phyloP scores from a whole-genome alignment of 1,140 invertebrate genomes.

The Lepidurus apus region DNA sequence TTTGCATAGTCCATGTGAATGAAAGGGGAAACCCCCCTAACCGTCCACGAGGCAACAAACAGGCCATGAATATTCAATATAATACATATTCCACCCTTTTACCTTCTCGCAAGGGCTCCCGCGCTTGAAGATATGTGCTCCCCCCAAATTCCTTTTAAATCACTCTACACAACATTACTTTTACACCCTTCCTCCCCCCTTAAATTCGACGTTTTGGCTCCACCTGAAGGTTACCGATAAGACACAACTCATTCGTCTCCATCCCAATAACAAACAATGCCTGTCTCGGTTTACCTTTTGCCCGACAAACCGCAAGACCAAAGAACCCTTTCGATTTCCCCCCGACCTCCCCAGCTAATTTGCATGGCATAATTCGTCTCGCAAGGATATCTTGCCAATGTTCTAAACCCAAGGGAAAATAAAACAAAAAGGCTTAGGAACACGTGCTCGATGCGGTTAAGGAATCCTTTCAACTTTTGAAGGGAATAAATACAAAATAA shows the following conservation, averaged over 20 bases:
- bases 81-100: not conserved
- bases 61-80: constrained; percentile 11
- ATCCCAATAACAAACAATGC: not conserved
- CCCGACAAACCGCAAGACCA: not conserved
- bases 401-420: not conserved
- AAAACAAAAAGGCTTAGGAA: no score
- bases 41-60: not conserved
- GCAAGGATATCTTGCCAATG: not conserved
- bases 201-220: not conserved
- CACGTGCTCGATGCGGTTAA: no score
- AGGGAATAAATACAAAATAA: no score
- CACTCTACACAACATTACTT: not conserved
- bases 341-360: not conserved
- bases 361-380: constrained; percentile 18
- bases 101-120: not conserved
- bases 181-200: not conserved
- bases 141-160: not conserved
- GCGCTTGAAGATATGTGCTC: not conserved
- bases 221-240: constrained; percentile 18
- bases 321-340: not conserved
- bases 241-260: not conserved
- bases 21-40: not conserved
- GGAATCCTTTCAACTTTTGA: no score
- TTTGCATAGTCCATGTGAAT: not conserved
- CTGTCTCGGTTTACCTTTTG: not conserved